Percentiles rank a stretch among this genome's conserved stretches.
phyloP scores from a whole-genome alignment of 2,888 invertebrate genomes.

The Eudemis profundana region DNA sequence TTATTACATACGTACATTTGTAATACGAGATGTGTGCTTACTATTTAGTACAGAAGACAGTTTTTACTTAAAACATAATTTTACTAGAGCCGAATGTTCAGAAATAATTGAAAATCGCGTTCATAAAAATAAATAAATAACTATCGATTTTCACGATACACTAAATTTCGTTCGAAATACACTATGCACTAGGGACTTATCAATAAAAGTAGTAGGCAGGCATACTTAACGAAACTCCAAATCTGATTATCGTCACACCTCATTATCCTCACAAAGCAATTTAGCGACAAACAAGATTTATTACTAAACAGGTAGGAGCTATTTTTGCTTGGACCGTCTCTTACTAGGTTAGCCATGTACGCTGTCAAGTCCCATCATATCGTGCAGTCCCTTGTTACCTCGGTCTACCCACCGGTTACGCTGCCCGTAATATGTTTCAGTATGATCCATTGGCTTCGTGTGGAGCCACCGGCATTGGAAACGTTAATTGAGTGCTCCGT shows the following conservation, averaged over 20 bases:
- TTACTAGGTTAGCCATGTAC: slow-evolving; percentile 25
- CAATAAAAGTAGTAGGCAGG: background rate
- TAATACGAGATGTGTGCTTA: too few species aligned
- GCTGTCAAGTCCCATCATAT: slow-evolving; percentile 49
- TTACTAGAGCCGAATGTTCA: too few species aligned
- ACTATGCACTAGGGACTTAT: background rate
- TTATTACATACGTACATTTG: too few species aligned
- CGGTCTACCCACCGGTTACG: slow-evolving; percentile 43
- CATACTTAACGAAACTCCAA: slow-evolving; percentile 19
- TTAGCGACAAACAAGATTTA: slow-evolving; percentile 24
- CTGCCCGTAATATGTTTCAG: slow-evolving; percentile 1
- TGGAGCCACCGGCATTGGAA: slow-evolving; percentile 10
- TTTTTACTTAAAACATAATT: too few species aligned
- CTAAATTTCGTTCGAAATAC: background rate
- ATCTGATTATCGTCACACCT: slow-evolving; percentile 29
- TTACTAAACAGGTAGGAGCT: slow-evolving; percentile 15
- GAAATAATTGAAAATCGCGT: too few species aligned
- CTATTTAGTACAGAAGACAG: too few species aligned
- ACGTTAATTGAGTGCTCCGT: slow-evolving; percentile 58
- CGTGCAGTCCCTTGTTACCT: slow-evolving; percentile 47
- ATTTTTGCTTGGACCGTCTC: slow-evolving; percentile 23
- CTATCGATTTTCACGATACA: background rate
- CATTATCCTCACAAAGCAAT: slow-evolving; percentile 34
- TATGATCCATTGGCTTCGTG: slow-evolving; percentile 12
- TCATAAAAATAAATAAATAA: too few species aligned